Conservation (phyloP, 2,888 invertebrate genomes). For the Xylophagus ater region DNA sequence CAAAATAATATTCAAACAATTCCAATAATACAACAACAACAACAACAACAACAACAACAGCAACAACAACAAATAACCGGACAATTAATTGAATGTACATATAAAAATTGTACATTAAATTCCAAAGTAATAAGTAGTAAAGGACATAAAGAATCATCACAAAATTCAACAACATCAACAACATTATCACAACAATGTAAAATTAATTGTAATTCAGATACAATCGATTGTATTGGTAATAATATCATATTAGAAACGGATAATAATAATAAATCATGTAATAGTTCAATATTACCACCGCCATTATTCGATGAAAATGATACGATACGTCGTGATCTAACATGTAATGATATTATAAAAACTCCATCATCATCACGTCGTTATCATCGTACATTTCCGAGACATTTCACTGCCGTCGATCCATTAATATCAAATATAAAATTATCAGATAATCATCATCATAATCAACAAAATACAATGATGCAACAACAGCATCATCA, state of each 20-base stretch:
- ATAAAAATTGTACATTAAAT: slow-evolving; percentile 37
- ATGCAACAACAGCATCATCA: slow-evolving; percentile 8
- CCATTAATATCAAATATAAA: slow-evolving; percentile 22
- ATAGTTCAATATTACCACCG: slow-evolving; percentile 17
- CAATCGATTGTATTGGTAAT: background rate
- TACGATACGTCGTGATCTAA: slow-evolving; percentile 2
- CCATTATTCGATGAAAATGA: slow-evolving; percentile 18
- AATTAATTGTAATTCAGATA: slow-evolving; percentile 3
- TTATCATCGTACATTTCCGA: slow-evolving; percentile 39
- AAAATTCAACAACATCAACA: background rate
- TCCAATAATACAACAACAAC: slow-evolving; percentile 15
- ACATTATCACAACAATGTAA: slow-evolving; percentile 13
- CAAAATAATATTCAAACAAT: slow-evolving; percentile 18
- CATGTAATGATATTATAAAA: slow-evolving; percentile 21
- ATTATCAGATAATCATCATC: slow-evolving; percentile 1
- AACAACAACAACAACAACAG: slow-evolving; percentile 14
- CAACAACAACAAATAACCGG: slow-evolving; percentile 14
- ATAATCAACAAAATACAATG: background rate
- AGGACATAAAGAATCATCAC: slow-evolving; percentile 2
- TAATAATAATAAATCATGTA: background rate
- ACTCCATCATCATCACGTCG: slow-evolving; percentile 35
- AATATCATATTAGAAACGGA: background rate
- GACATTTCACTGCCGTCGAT: slow-evolving; percentile 37
- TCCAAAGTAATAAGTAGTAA: slow-evolving; percentile 12
- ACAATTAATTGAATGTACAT: slow-evolving; percentile 31